Percentiles rank a stretch among this genome's conserved stretches.
Conservation (phyloP, 2,888 invertebrate genomes). For the Anodontia alba region DNA sequence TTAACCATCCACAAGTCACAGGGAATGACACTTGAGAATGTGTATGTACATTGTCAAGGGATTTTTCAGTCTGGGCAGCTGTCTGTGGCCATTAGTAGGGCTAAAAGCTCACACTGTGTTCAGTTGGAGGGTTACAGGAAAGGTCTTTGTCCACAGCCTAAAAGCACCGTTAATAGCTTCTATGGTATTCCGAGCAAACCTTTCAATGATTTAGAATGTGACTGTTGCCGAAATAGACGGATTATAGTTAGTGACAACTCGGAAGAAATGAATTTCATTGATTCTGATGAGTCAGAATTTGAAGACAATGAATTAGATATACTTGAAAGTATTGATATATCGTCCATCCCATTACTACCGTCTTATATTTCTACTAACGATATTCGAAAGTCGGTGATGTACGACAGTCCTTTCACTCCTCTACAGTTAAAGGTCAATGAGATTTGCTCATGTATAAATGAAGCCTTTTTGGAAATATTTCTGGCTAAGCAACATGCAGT, state of each 20-base stretch:
- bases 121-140: slow-evolving; percentile 27
- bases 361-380: slow-evolving; percentile 11
- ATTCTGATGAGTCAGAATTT: slow-evolving; percentile 43
- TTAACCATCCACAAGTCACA: slow-evolving; percentile 41
- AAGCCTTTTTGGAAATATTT: background rate
- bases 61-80: slow-evolving; percentile 43
- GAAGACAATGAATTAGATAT: slow-evolving; percentile 19
- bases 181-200: background rate
- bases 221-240: too few relatives aligned
- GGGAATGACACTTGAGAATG: slow-evolving; percentile 26
- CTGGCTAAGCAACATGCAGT: background rate
- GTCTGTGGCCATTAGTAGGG: slow-evolving; percentile 41
- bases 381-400: background rate
- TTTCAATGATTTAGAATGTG: too few relatives aligned
- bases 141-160: slow-evolving; percentile 1
- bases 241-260: background rate
- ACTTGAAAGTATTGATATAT: slow-evolving; percentile 13
- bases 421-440: slow-evolving; percentile 12
- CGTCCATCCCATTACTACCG: slow-evolving; percentile 5
- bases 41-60: slow-evolving; percentile 24
- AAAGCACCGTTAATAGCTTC: background rate
- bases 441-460: slow-evolving; percentile 16
- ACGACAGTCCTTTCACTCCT: background rate
- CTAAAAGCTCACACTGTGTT: slow-evolving; percentile 11
- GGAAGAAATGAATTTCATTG: background rate